Evolutionary conservation across 1,140 invertebrate genomes (phyloP), one percentile per base, ranked within the genome.

Genomic region (Dendrolimus kikuchii): DNA sequence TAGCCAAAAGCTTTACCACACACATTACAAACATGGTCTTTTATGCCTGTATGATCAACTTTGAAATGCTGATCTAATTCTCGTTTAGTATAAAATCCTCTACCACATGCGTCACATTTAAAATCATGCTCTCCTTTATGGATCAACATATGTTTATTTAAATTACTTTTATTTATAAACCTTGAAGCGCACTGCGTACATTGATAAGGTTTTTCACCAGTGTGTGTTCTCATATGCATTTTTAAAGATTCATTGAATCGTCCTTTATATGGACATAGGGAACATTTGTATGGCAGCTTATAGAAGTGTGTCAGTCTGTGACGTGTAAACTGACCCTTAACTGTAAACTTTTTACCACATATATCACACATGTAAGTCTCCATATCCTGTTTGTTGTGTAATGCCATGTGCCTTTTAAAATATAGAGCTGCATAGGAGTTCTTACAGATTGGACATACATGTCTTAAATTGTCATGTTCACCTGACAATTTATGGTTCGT

Each of bases 1-100:
- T 88, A 87, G 6, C 85, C 87, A 74, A 89, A 90, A 6, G 81
- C 83, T 68, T 89, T 89, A 0, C 77, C 80, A 70, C 89, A 90
- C 4, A 86, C 62, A 43, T 76, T 72, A 58, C 88, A 90, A 9
- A 86, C 54, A 66, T 89, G 85, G n/a, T 89, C 76, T 59, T 86
- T 89, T 5, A 89, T 79, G 3, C 88, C 88, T 3, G 72, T 66
- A 66, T 90, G 89, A 39, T 86, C 88, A 37, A 84, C 77, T 74
- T 87, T 87, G 36, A 73, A 74, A 59, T 86, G 83, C 44, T 70
- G 43, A 10, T 84, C 79, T 7, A 84, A 61, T 37, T 67, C 59
- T 41, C 69, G 62, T 56, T 81, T 81, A 7, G 72, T 77, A 53
- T 82, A 75, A 57, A 77, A 84, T 0, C 78, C 78, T 54, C 71